Base-by-base conservation (phyloP, 2,888 invertebrate species). In the Tillus elongatus region DNA sequence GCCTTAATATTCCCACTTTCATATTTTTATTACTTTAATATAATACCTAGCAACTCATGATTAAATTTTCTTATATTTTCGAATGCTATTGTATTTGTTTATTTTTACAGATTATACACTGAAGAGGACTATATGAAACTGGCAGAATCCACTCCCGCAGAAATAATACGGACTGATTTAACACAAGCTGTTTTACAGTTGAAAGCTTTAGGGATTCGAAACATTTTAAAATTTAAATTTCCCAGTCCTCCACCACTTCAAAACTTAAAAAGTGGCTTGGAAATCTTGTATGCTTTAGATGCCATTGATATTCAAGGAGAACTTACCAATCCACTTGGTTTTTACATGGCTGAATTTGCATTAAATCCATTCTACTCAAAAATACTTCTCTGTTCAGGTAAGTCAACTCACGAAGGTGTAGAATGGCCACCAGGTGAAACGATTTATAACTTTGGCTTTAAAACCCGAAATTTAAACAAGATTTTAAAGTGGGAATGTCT, bases 161-260 rank as follows among this genome's bases (percentile, higher is more conserved):
- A 98, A 70, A 90, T 98, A 76, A 85, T 88, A 45, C 67, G 98
- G 6, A 82, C 83, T 31, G 90, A 93, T 54, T 69, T 98, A 33
- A 81, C 90, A 0, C 74, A 82, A 1, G 82, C 88, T 2, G 72
- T 97, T 11, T 64, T 98, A 10, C 91, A 91, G 60, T 61, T 98
- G 11, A 96, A 96, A 63, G 93, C 96, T 0, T 64, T 98, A 1
- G 97, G 97, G 1, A 89, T 98, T 36, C 79, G 86, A 46, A 96
- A 97, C 58, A 75, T 98, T 13, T 65, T 95, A 1, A 76, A 82
- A 47, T 98, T 98, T 63, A 78, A 88, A 54, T 96, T 96, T 63
- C 87, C 93, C 0, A 86, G 87, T 0, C 82, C 92, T 0, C 96
- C 96, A 0, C 95, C 97, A 0, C 85, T 92, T 0, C 79, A 82